A percentile compares a stretch with the other conserved stretches of the same genome.
These are phyloP conservation scores for Coranthus polyacanthus DNA, from an alignment of 2,797 vertebrate species.

Conservation along the genomic window DNA sequence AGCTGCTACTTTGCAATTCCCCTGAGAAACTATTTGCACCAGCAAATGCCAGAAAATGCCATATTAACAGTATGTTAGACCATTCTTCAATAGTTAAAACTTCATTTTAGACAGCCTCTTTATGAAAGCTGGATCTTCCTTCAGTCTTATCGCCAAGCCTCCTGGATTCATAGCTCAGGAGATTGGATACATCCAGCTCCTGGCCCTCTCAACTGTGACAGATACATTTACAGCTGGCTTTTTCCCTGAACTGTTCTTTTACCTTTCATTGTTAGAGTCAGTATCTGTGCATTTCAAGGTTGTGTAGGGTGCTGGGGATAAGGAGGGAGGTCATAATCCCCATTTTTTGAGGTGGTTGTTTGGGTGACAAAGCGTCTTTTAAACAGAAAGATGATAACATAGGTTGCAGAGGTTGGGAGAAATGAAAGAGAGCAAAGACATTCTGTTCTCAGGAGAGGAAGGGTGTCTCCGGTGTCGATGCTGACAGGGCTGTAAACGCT, in stretches of 20 bases:
- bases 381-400: constrained; percentile 23
- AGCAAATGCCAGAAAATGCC: constrained; percentile 16
- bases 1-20: constrained; percentile 31
- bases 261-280: constrained; percentile 26
- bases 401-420: constrained; percentile 17
- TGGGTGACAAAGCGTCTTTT: constrained; percentile 38
- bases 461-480: constrained; percentile 24
- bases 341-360: constrained; percentile 10
- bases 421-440: constrained; percentile 25
- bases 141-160: constrained; percentile 21
- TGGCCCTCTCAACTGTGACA: constrained; percentile 31
- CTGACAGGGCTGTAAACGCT: constrained; percentile 29
- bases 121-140: constrained; percentile 8
- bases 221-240: constrained; percentile 21
- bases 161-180: constrained; percentile 26
- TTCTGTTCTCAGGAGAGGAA: constrained; percentile 27
- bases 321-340: constrained; percentile 26
- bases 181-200: constrained; percentile 22
- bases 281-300: constrained; percentile 18
- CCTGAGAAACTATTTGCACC: constrained; percentile 19
- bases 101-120: constrained; percentile 11
- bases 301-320: background rate
- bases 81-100: constrained; percentile 4
- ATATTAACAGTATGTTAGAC: constrained; percentile 9
- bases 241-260: constrained; percentile 28